phyloP scores from a whole-genome alignment of 1,140 invertebrate genomes.

The Orussus abietinus region DNA sequence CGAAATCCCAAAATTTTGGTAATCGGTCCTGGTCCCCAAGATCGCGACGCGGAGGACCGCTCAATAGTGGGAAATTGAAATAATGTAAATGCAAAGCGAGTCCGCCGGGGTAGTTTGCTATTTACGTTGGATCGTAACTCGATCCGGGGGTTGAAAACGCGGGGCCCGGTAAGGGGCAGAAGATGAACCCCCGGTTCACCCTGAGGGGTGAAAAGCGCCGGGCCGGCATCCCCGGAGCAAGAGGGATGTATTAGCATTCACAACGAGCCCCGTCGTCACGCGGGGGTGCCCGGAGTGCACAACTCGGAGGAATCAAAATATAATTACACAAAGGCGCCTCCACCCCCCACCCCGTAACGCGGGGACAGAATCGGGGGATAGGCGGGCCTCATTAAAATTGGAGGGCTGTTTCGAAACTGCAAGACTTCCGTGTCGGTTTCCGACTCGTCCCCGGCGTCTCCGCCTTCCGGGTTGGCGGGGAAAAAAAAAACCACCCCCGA shows the following conservation, averaged over 20 bases:
- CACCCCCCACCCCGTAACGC: constrained; percentile 40
- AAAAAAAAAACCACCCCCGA: constrained; percentile 1
- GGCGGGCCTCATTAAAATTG: constrained; percentile 54
- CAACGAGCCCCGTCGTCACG: constrained; percentile 23
- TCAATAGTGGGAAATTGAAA: constrained; percentile 28
- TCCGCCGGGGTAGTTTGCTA: constrained; percentile 25
- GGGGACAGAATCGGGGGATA: constrained; percentile 47
- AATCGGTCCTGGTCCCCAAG: no score
- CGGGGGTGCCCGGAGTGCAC: constrained; percentile 11
- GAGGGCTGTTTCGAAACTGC: constrained; percentile 52
- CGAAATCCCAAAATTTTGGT: no score
- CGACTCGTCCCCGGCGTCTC: constrained; percentile 33
- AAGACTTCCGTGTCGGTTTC: constrained; percentile 49
- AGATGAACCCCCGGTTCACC: no score
- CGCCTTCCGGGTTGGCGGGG: no score
- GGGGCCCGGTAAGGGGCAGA: constrained; percentile 6
- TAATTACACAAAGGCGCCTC: constrained; percentile 54
- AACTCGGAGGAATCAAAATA: constrained; percentile 50
- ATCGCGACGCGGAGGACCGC: no score
- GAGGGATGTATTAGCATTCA: constrained; percentile 42
- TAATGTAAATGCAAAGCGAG: constrained; percentile 32
- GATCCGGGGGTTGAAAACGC: constrained; percentile 19
- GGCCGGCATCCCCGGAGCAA: constrained; percentile 14
- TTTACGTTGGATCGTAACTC: constrained; percentile 31
- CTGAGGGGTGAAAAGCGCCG: constrained; percentile 15